These are phyloP conservation scores for Elymnias hypermnestra DNA, from an alignment of 1,140 invertebrate genomes.

Conservation along the genomic window DNA sequence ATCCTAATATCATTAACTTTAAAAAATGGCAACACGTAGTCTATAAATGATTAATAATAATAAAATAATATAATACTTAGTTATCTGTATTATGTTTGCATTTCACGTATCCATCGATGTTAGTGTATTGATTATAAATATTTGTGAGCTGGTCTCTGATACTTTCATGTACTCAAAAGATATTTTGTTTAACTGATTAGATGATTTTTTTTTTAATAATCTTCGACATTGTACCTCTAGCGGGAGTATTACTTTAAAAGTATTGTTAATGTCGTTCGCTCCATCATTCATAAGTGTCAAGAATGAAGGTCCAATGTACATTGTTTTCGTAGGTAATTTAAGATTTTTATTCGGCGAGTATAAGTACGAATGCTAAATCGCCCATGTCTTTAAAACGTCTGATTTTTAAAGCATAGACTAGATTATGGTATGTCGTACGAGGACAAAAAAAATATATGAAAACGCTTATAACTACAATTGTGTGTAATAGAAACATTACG, in stretches of 20 bases:
- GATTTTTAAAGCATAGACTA: slow-evolving; percentile 54
- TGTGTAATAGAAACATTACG: slow-evolving; percentile 68
- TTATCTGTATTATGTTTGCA: slow-evolving; percentile 53
- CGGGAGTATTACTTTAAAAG: slow-evolving; percentile 45
- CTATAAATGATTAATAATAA: slow-evolving; percentile 12
- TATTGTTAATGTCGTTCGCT: slow-evolving; percentile 49
- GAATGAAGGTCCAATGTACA: slow-evolving; percentile 70
- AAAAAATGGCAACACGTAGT: slow-evolving; percentile 18
- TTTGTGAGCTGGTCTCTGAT: slow-evolving; percentile 68
- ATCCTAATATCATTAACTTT: slow-evolving; percentile 18
- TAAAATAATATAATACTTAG: slow-evolving; percentile 30
- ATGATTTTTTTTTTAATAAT: slow-evolving; percentile 40
- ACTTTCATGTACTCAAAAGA: slow-evolving; percentile 66
- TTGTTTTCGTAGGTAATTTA: slow-evolving; percentile 68
- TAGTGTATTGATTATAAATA: slow-evolving; percentile 48
- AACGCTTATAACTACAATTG: slow-evolving; percentile 60
- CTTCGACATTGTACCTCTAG: slow-evolving; percentile 28
- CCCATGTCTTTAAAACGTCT: slow-evolving; percentile 31
- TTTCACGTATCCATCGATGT: slow-evolving; percentile 51
- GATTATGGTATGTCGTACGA: slow-evolving; percentile 38
- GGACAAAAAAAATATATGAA: slow-evolving; percentile 44
- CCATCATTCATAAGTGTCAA: slow-evolving; percentile 62
- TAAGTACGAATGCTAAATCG: slow-evolving; percentile 25
- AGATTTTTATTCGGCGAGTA: slow-evolving; percentile 49
- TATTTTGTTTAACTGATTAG: slow-evolving; percentile 47